Conservation (phyloP, 2,888 invertebrate species). For the Drosophila anceps region DNA sequence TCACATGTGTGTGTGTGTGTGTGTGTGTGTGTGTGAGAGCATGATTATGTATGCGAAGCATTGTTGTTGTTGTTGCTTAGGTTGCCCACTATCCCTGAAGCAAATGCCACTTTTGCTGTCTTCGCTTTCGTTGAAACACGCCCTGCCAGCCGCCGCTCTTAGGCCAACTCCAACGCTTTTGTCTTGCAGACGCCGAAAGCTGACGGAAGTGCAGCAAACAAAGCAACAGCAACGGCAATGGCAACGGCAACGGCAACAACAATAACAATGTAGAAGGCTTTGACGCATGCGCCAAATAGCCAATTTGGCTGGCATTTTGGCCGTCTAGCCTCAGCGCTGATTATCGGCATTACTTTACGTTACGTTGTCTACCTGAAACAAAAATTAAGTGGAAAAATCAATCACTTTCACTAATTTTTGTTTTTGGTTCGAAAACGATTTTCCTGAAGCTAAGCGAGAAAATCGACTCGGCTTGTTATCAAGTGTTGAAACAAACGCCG, state of each 20-base stretch:
- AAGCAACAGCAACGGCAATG: conserved; percentile 21
- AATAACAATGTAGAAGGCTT: conserved; percentile 42
- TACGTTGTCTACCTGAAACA: conserved; percentile 56
- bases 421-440: conserved; percentile 58
- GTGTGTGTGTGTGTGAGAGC: conserved; percentile 10
- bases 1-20: conserved; percentile 20
- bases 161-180: conserved; percentile 30
- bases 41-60: conserved; percentile 35
- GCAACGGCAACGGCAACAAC: no score
- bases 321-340: conserved; percentile 65
- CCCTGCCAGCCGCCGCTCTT: conserved; percentile 20
- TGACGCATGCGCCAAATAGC: conserved; percentile 74
- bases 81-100: conserved; percentile 17
- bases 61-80: background rate
- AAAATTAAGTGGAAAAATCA: conserved; percentile 79
- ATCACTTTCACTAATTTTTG: conserved; percentile 78
- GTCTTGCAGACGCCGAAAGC: conserved; percentile 46
- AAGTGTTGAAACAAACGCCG: conserved; percentile 72
- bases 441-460: conserved; percentile 52
- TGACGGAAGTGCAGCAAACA: conserved; percentile 59
- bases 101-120: conserved; percentile 49
- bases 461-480: conserved; percentile 66
- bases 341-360: conserved; percentile 72
- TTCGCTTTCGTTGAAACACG: conserved; percentile 57
- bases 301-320: conserved; percentile 59